Evolutionary conservation across 2,113 vertebrate genomes (phyloP), one percentile per base, ranked within the genome.

Genomic region (Merops nubicus): DNA sequence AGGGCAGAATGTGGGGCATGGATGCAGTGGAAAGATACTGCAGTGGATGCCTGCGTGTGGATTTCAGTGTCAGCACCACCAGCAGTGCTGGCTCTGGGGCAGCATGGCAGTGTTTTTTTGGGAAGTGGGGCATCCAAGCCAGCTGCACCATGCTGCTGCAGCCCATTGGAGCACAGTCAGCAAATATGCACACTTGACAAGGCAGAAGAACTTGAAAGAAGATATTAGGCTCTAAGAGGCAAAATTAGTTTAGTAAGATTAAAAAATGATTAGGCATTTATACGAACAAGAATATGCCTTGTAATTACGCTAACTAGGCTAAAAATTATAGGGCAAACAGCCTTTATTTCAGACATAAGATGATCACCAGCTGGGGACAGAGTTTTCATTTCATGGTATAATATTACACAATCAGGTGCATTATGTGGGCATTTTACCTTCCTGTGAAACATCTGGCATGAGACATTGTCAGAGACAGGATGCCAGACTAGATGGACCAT

Each of bases 401-500:
- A 84, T 84, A 76, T 54, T 56, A 67, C 45, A 85, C 68, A 96
- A 95, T 94, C 89, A 96, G 86, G 90, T 95, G 63, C 56, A 91
- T 88, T 96, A 85, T 93, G 88, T 48, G 59, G 31, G 42, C 89
- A 92, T 94, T 96, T 63, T 93, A 95, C 75, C 83, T 95, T 91
- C 64, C 74, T 70, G 28, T 36, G 81, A 95, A 96, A 96, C 97
- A 96, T 96, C 97, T 97, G 96, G 86, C 77, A 40, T 57, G 31
- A 95, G 75, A 57, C 90, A 57, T 69, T 62, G n/a, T 63, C 56
- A 85, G 65, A 96, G 59, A 89, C 31, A 70, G 70, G 53, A 91
- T 92, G 89, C 77, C 80, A 97, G 81, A 64, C 31, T 96, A 70
- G 93, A 87, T 68, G 91, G 76, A 95, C 91, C 13, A 90, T 92